Base-by-base conservation (phyloP, 2,797 vertebrate species). In the Sarcoramphus papa region DNA sequence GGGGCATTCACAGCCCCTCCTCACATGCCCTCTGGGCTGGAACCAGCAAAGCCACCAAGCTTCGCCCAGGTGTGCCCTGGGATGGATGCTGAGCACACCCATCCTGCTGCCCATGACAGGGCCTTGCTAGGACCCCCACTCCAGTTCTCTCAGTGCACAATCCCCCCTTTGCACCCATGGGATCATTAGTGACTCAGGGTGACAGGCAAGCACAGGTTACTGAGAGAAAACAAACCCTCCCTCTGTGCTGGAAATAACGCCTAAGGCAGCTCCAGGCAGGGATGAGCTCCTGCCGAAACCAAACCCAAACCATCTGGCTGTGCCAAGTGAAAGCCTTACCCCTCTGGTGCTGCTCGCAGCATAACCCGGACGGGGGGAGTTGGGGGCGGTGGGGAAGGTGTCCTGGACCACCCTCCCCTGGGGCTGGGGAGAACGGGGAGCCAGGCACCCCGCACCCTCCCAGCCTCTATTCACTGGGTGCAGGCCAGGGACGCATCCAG, bases 301-400 rank as follows among this genome's bases (percentile, higher is more conserved):
- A 72, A 84, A 47, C 40, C 22, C 70, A 82, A 82, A 59, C 31
- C n/a, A 62, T 14, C 37, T 2, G 2, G 23, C 83, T 30, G n/a
- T 60, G n/a, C 40, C 8, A 4, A 62, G 56, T 3, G 1, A 53
- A 70, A 82, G 31, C 57, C 27, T 24, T 60, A 62, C 15, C 7
- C 24, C 23, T 43, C 40, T 0, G 0, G 48, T 40, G 56, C 51
- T 69, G 28, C 57, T 56, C 0, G 1, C 60, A 62, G 60, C 2
- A 0, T 75, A 74, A 63, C 37, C 48, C 47, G 47, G 63, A 65
- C 2, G 9, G 19, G 19, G 35, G 35, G 12, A 72, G 16, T 3
- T 30, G 28, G 47, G 31, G 17, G 8, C 1, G 2, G 30, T 15
- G 12, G n/a, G 51, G 17, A 91, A 43, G 8, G 21, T 9, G 33